phyloP scores from a whole-genome alignment of 2,888 invertebrate genomes.

The Oxycera nigricornis region DNA sequence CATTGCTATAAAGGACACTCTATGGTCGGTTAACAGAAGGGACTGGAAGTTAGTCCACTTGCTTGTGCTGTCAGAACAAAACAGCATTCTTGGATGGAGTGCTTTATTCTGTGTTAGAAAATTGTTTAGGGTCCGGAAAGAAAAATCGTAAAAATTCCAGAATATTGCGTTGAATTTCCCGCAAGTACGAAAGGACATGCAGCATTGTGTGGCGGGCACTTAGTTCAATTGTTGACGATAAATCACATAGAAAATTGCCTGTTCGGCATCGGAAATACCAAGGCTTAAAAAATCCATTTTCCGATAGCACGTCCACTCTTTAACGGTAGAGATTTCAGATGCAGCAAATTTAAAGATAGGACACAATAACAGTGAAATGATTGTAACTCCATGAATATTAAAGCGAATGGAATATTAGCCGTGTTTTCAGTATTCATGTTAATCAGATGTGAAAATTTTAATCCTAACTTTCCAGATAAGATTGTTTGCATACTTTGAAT shows the following conservation, averaged over 20 bases:
- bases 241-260: constrained; percentile 37
- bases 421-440: no score
- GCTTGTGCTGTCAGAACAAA: background rate
- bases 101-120: background rate
- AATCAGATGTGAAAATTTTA: no score
- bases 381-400: no score
- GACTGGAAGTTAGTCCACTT: constrained; percentile 26
- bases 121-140: constrained; percentile 18
- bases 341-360: no score
- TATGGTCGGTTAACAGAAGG: background rate
- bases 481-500: no score
- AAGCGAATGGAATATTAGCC: no score
- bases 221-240: constrained; percentile 40
- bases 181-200: constrained; percentile 33
- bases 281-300: no score
- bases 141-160: constrained; percentile 25
- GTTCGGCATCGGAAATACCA: no score
- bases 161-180: background rate
- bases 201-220: constrained; percentile 34
- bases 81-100: background rate
- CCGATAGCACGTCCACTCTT: no score
- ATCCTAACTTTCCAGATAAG: no score
- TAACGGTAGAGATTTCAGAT: no score
- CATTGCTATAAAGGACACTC: background rate
- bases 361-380: no score